Evolutionary conservation across 1,140 invertebrate species (phyloP), one percentile per base, ranked within the genome.

Genomic region (Sipha flava): DNA sequence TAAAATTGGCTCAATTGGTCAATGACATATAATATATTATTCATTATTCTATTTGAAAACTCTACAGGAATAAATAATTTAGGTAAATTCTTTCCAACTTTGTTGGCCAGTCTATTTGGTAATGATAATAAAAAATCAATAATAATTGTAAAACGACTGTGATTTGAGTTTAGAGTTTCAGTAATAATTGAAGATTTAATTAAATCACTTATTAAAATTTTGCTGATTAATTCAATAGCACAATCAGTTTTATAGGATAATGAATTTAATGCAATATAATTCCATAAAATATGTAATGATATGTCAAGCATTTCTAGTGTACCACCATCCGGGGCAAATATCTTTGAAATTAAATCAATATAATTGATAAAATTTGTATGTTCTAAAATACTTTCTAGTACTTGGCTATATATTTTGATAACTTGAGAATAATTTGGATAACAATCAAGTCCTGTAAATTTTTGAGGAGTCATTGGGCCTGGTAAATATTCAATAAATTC

Each of bases 61-160:
- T 86, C 86, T n/a, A 88, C 85, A 0, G 86, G 84, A 0, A 86
- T 84, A 83, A 91, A 93, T n/a, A 87, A 86, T 47, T 88, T 85
- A 0, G 89, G 88, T 2, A 89, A 84, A 54, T 89, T 85, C 1
- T 83, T 85, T 57, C 89, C 83, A 10, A 90, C 80, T 81, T 87
- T 88, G 84, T 94, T 94, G 5, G 91, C 90, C 1, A 93, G 85
- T 81, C 89, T 85, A 81, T 86, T 89, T 0, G 92, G 92, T 64
- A 93, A 81, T 2, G 90, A 90, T 0, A 90, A 84, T 49, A 93
- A 79, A 34, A 89, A 83, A 83, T 92, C 90, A 0, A 92, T 85
- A 21, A 87, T 87, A 37, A 85, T 85, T 47, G 88, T 85, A 88
- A 89, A 91, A 16, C 77, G 66, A n/a, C 81, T 47, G 47, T 54